Base-by-base conservation (phyloP, 2,797 vertebrate species). In the Tauraco hartlaubi region DNA sequence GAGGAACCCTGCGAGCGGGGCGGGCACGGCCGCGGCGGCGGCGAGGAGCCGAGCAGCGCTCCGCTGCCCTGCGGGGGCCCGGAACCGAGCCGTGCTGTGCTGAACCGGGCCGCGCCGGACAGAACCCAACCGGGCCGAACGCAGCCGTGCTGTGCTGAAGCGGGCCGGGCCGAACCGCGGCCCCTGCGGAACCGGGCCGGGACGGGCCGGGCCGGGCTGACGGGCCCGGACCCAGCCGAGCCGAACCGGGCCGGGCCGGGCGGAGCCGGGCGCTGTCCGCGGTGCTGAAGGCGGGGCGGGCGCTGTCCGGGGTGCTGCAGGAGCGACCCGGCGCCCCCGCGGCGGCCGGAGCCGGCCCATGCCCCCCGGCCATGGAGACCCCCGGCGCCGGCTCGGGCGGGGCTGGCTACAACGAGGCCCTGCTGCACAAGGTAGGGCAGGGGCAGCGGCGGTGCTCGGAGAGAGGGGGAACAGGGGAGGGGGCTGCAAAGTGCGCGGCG, bases 391-490 rank as follows among this genome's bases (percentile, higher is more conserved):
- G 77, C 39, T 39, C 49, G 41, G 87, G 25, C 39, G 81, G 49
- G 26, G 10, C 28, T 11, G 78, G 59, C 54, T 97, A 97, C 88
- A 71, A 97, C 51, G 96, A 97, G 72, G 75, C 94, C 4, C 85
- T 96, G 62, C 91, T 97, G 85, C 96, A 97, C 75, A 97, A 97
- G 96, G 97, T 96, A 92, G 10, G 91, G 61, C 5, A 25, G 41
- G 16, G 15, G 25, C 29, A 31, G 61, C 12, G 28, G 18, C 15
- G 5, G 49, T 52, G 28, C 23, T 11, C 6, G 20, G 54, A 35
- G 29, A 19, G 3, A 7, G 12, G 33, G 12, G 21, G 31, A 25
- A 22, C 8, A 3, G 6, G 19, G 52, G 22, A 18, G 6, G 58
- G 29, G 37, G 16, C 37, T 46, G 29, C 11, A 20, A 43, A 48